A percentile compares a stretch with the other conserved stretches of the same genome.
Conservation (phyloP, 1,140 invertebrate genomes). For the Trichonephila inaurata region DNA sequence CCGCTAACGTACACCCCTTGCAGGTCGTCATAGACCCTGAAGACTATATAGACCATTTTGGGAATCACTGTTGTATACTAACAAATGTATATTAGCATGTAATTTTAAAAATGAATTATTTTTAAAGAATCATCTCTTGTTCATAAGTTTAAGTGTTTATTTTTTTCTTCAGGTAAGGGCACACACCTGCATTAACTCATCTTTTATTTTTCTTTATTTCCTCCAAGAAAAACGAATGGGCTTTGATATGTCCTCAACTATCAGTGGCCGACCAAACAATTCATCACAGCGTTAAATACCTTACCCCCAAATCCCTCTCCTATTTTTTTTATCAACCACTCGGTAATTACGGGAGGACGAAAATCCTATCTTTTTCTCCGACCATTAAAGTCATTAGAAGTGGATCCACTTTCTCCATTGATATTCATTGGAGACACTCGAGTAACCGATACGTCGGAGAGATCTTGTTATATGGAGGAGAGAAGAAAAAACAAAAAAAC, state of each 20-base stretch:
- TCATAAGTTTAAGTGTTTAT: not conserved
- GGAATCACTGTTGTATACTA: too few relatives aligned
- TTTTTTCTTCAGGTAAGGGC: not conserved
- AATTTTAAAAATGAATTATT: not conserved
- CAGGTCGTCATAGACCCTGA: too few relatives aligned
- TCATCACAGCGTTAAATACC: conserved; percentile 53
- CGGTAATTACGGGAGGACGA: conserved; percentile 52
- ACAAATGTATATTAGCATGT: too few relatives aligned
- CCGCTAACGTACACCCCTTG: too few relatives aligned
- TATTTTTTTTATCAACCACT: conserved; percentile 47
- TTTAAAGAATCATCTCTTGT: not conserved
- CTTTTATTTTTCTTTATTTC: not conserved
- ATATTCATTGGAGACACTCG: conserved; percentile 60
- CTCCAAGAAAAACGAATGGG: conserved; percentile 15
- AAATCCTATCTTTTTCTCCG: conserved; percentile 46
- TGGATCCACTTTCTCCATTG: conserved; percentile 37
- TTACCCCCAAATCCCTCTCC: not conserved
- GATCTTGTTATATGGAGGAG: conserved; percentile 18
- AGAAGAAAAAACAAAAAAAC: not conserved
- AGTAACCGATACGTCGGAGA: conserved; percentile 30
- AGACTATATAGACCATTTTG: too few relatives aligned
- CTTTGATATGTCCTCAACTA: conserved; percentile 33
- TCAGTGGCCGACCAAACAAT: conserved; percentile 49
- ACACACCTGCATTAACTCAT: conserved; percentile 30
- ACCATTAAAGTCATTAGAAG: conserved; percentile 59